Evolutionary conservation across 2,888 invertebrate genomes (phyloP).

Genomic region (Phorcus lineatus): DNA sequence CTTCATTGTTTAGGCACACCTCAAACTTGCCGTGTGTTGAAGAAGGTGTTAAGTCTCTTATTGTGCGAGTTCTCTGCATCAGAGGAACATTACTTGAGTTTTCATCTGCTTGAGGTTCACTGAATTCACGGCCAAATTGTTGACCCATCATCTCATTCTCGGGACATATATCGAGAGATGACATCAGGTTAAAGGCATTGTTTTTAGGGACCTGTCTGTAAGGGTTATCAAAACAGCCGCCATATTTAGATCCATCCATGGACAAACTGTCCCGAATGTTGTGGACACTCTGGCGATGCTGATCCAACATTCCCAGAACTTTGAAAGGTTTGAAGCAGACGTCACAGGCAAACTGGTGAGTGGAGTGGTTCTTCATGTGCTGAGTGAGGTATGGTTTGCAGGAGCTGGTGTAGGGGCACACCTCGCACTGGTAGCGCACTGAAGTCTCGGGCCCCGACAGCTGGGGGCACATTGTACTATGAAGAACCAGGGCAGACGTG

Average conservation of each 20-base stretch:
- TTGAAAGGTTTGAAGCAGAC: constrained; percentile 50
- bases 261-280: constrained; percentile 1
- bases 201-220: background rate
- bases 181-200: no score
- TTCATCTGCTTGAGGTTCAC: background rate
- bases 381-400: constrained; percentile 42
- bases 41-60: no score
- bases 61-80: no score
- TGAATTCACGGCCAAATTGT: background rate
- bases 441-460: background rate
- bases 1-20: background rate
- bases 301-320: constrained; percentile 42
- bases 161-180: background rate
- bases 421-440: constrained; percentile 35
- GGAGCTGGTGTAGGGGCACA: constrained; percentile 39
- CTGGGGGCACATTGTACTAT: background rate
- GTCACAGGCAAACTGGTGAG: constrained; percentile 43
- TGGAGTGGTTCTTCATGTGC: constrained; percentile 41
- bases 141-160: background rate
- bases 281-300: constrained; percentile 42
- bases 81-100: background rate
- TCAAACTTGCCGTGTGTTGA: no score
- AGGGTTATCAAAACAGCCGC: background rate
- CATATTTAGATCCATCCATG: background rate
- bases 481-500: background rate